Percentiles rank a stretch among this genome's conserved stretches.
Evolutionary conservation across 2,113 vertebrate species (phyloP).

Genomic region (Colaptes auratus): DNA sequence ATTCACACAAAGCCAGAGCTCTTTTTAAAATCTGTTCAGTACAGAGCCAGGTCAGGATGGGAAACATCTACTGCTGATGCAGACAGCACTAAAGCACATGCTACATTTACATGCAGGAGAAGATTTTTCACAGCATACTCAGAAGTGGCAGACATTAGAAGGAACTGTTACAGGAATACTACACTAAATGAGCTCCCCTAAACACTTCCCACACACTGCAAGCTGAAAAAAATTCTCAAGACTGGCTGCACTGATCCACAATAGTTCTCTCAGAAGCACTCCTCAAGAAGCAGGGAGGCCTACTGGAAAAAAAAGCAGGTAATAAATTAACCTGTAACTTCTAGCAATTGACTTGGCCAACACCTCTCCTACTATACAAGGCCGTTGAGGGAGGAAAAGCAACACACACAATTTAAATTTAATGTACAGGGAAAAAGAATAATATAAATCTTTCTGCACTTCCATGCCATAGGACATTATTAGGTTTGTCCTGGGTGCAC

Average conservation of each 20-base stretch:
- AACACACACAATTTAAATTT: neutral
- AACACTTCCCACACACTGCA: neutral
- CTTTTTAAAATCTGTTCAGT: neutral
- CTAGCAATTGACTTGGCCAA: neutral
- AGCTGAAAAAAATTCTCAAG: neutral
- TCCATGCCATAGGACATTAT: neutral
- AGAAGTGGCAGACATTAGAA: neutral
- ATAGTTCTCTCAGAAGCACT: neutral
- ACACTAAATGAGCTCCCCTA: neutral
- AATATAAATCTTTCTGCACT: neutral
- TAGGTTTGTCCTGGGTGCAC: neutral
- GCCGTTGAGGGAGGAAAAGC: neutral
- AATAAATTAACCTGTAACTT: neutral
- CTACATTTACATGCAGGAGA: neutral
- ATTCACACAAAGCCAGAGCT: neutral
- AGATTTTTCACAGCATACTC: neutral
- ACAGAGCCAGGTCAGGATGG: neutral
- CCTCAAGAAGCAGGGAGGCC: neutral
- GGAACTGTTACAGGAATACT: neutral
- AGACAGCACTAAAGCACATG: neutral
- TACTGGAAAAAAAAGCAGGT: neutral
- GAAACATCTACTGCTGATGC: neutral
- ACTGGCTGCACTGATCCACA: neutral
- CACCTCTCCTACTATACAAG: neutral
- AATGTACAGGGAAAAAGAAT: neutral